Base-by-base conservation (phyloP, 92 coral and sea anemone genomes). In the Porites divaricata region DNA sequence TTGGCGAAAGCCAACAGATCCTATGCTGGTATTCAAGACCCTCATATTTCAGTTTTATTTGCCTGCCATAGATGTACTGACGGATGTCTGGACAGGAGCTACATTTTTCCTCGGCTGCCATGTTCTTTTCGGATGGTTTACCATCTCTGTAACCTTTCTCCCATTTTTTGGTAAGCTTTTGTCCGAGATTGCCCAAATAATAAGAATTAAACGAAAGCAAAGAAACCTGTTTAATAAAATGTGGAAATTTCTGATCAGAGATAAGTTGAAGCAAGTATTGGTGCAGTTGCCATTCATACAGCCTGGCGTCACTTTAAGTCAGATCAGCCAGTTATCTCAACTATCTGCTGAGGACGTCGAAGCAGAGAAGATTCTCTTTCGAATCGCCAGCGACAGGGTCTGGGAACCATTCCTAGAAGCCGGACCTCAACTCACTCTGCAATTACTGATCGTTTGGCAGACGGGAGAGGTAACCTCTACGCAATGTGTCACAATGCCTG, bases 351-450 rank as follows among this genome's bases (percentile, higher is more conserved):
- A 64, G 21, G 69, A 64, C 19, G 69, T 64, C 69, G 69, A 64
- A 19, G 69, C 69, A 21, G 69, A 64, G 69, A 64, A 64, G 69
- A 64, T 64, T 64, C 69, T 64, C 69, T 64, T 64, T 64, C 69
- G 69, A 64, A 64, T 64, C 26, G 69, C 69, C 0, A 19, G 35
- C 21, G 69, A 64, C 69, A 19, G 69, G 28, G 69, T 64, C 69
- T 64, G 69, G 69, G 69, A 64, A 11, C 69, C 69, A 13, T 64
- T 64, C 69, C 69, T 64, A 12, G 69, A 64, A 26, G 69, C 69
- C 69, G 69, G 69, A 64, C 69, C 69, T 1, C 69, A 64, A 64
- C 69, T 64, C 35, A 21, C 21, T 64, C 69, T 64, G 21, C 69
- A 64, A 64, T 64, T 64, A 19, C 69, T 64, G 69, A 64, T 64